A percentile compares a stretch with the other conserved stretches of the same genome.
phyloP scores from a whole-genome alignment of 1,140 invertebrate genomes.

The Drosophila simulans region DNA sequence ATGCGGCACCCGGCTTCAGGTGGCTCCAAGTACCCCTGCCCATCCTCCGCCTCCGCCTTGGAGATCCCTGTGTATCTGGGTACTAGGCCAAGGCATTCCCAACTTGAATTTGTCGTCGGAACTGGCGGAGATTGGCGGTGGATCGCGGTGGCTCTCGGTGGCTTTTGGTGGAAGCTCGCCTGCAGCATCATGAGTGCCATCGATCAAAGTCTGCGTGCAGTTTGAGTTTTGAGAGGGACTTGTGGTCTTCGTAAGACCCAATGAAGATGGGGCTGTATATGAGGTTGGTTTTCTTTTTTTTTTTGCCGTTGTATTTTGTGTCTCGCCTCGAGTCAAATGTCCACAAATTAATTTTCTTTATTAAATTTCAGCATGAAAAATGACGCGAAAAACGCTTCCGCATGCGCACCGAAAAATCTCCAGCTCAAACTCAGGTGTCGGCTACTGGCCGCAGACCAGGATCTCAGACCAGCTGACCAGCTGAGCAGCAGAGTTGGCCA shows the following conservation, averaged over 20 bases:
- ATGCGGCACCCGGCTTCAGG: slow-evolving; percentile 63
- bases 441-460: slow-evolving; percentile 13
- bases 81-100: slow-evolving; percentile 64
- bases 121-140: slow-evolving; percentile 43
- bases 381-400: slow-evolving; percentile 82
- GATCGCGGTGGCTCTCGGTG: slow-evolving; percentile 10
- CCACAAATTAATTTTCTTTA: slow-evolving; percentile 84
- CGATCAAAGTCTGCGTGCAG: slow-evolving; percentile 80
- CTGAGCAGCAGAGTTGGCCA: slow-evolving; percentile 28
- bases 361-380: slow-evolving; percentile 84
- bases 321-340: slow-evolving; percentile 82
- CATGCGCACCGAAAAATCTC: slow-evolving; percentile 61
- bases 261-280: slow-evolving; percentile 7
- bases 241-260: slow-evolving; percentile 8
- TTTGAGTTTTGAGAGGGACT: slow-evolving; percentile 59
- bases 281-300: slow-evolving; percentile 3
- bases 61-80: slow-evolving; percentile 13
- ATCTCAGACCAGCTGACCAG: not conserved
- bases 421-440: slow-evolving; percentile 63
- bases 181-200: slow-evolving; percentile 80
- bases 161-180: slow-evolving; percentile 51
- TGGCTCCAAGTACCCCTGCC: not conserved
- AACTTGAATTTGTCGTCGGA: slow-evolving; percentile 76
- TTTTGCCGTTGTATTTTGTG: slow-evolving; percentile 48
- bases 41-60: not conserved